Conservation (phyloP, 1,140 invertebrate species). For the Heliconius hermathena region DNA sequence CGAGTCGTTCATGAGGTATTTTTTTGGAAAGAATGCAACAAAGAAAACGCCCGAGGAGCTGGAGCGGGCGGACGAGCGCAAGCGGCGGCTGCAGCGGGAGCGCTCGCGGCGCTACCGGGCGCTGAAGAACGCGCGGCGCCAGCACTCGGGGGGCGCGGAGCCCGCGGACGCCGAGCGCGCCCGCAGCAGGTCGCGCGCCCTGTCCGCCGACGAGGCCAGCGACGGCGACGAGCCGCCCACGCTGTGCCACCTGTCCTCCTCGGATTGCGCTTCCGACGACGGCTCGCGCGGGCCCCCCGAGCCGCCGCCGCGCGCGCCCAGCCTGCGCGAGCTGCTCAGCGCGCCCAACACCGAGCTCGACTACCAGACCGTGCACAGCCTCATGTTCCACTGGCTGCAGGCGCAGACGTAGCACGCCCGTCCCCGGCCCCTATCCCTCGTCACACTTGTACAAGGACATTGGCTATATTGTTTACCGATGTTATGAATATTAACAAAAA, state of each 20-base stretch:
- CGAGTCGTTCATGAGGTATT: conserved; percentile 78
- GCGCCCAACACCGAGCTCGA: conserved; percentile 73
- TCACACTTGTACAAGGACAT: neutral
- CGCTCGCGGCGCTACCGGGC: conserved; percentile 71
- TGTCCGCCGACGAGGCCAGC: conserved; percentile 61
- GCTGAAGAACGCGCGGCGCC: conserved; percentile 69
- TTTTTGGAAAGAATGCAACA: conserved; percentile 72
- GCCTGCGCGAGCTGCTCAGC: conserved; percentile 68
- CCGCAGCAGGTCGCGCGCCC: conserved; percentile 53
- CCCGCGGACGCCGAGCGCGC: conserved; percentile 9
- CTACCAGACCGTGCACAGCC: conserved; percentile 75
- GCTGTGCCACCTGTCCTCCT: conserved; percentile 67
- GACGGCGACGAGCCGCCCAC: conserved; percentile 74
- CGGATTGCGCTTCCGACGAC: conserved; percentile 73
- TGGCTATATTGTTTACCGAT: conserved; percentile 14
- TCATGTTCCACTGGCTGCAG: conserved; percentile 79
- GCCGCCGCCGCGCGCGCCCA: conserved; percentile 53
- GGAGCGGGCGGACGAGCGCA: conserved; percentile 71
- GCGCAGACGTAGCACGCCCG: conserved; percentile 41
- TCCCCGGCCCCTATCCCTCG: conserved; percentile 44
- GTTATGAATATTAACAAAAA: neutral
- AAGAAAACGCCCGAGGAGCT: conserved; percentile 77
- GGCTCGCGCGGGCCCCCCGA: conserved; percentile 69
- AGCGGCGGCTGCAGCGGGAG: conserved; percentile 69
- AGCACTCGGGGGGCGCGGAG: conserved; percentile 58